Evolutionary conservation across 2,113 vertebrate species (phyloP).

Genomic region (Nannospalax galili): DNA sequence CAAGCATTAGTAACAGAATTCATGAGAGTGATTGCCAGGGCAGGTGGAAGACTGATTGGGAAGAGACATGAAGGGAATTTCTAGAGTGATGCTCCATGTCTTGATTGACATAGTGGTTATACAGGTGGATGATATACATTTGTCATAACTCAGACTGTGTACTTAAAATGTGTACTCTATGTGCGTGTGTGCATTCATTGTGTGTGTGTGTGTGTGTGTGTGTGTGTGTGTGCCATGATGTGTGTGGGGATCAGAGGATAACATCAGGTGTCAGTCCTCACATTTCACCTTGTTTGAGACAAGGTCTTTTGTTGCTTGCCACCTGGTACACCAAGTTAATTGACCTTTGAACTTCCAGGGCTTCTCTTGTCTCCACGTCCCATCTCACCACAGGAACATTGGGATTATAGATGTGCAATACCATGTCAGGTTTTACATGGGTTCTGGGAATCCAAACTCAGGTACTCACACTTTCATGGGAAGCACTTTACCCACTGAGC

Average conservation of each 20-base stretch:
- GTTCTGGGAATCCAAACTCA: not conserved
- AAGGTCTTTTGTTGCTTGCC: not conserved
- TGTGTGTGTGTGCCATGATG: not conserved
- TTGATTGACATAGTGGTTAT: not conserved
- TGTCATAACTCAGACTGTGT: not conserved
- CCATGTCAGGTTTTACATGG: not conserved
- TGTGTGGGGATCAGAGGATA: not conserved
- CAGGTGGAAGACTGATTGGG: not conserved
- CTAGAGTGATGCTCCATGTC: not conserved
- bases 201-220: not conserved
- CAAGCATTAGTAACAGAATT: not conserved
- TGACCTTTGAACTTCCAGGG: not conserved
- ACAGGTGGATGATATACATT: not conserved
- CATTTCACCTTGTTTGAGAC: not conserved
- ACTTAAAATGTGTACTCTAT: not conserved
- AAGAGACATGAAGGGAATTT: not conserved
- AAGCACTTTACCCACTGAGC: not conserved
- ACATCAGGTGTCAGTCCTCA: not conserved
- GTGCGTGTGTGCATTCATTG: too few species aligned
- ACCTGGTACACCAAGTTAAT: not conserved
- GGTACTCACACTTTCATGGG: not conserved
- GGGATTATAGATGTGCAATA: not conserved
- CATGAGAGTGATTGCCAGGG: not conserved
- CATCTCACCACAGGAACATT: not conserved
- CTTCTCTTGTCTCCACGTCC: not conserved